Percentiles rank a stretch among this genome's conserved stretches.
Evolutionary conservation across 2,888 invertebrate genomes (phyloP).

Genomic region (Ichneumoninae sp.): DNA sequence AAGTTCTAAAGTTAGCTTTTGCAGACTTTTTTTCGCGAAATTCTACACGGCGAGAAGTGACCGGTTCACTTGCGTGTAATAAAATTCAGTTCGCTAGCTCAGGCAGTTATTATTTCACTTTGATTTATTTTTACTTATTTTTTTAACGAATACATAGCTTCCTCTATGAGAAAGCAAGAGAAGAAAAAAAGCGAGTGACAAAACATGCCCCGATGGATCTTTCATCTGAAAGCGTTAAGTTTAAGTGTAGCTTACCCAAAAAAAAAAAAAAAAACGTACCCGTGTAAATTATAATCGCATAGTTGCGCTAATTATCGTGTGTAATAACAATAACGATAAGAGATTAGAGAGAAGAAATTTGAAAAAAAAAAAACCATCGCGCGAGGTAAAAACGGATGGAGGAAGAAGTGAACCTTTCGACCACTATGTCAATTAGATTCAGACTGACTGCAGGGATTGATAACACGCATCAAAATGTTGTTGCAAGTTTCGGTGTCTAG

Average conservation of each 20-base stretch:
- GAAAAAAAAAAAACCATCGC: constrained; percentile 37
- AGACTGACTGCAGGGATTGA: constrained; percentile 84
- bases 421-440: constrained; percentile 84
- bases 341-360: constrained; percentile 28
- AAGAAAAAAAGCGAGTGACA: neutral
- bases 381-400: constrained; percentile 66
- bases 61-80: neutral
- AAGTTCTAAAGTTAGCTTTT: neutral
- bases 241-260: constrained; percentile 33
- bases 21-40: neutral
- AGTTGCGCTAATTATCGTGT: constrained; percentile 48
- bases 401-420: constrained; percentile 77
- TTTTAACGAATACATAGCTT: neutral
- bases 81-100: neutral
- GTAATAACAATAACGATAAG: constrained; percentile 41
- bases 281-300: constrained; percentile 56
- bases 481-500: constrained; percentile 78
- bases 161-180: neutral
- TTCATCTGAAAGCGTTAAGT: constrained; percentile 7
- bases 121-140: neutral
- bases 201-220: neutral
- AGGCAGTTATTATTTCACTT: neutral
- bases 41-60: neutral
- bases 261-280: constrained; percentile 4
- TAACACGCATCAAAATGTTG: constrained; percentile 45